Conservation (phyloP, 2,113 vertebrate genomes). For the Notothenia coriiceps region DNA sequence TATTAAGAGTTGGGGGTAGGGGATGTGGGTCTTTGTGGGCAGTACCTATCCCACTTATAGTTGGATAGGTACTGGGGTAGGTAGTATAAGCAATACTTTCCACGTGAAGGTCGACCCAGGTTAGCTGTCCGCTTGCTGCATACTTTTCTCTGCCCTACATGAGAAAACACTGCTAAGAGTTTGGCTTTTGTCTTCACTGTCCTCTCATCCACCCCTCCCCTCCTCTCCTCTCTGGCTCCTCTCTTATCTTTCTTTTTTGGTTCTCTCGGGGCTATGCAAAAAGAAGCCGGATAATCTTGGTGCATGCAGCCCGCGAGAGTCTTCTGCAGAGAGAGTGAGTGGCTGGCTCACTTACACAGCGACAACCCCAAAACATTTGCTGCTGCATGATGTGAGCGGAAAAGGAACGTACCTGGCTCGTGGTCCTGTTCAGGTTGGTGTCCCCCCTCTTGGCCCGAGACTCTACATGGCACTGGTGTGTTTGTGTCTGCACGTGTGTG, state of each 20-base stretch:
- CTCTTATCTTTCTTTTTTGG: conserved; percentile 30
- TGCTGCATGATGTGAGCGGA: conserved; percentile 40
- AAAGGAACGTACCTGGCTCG: conserved; percentile 67
- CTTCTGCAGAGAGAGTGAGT: conserved; percentile 62
- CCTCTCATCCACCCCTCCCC: conserved; percentile 7
- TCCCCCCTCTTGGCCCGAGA: conserved; percentile 54
- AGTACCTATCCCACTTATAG: conserved; percentile 14
- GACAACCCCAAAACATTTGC: conserved; percentile 25
- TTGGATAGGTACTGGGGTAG: neutral
- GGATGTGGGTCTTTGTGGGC: neutral
- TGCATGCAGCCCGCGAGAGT: conserved; percentile 69
- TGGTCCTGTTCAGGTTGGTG: conserved; percentile 67
- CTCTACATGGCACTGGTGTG: conserved; percentile 71
- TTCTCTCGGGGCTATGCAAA: conserved; percentile 70
- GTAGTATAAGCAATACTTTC: conserved; percentile 4
- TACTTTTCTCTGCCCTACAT: conserved; percentile 28
- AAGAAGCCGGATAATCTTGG: conserved; percentile 70
- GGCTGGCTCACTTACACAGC: conserved; percentile 43
- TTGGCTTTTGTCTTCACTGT: conserved; percentile 28
- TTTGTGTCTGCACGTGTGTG: conserved; percentile 32
- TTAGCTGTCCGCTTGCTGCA: conserved; percentile 32
- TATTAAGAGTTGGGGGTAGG: too few species aligned
- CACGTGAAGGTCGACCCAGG: conserved; percentile 64
- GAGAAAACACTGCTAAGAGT: conserved; percentile 40
- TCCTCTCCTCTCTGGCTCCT: conserved; percentile 9